Conservation (phyloP, 2,888 invertebrate genomes). For the Graphium colonna region DNA sequence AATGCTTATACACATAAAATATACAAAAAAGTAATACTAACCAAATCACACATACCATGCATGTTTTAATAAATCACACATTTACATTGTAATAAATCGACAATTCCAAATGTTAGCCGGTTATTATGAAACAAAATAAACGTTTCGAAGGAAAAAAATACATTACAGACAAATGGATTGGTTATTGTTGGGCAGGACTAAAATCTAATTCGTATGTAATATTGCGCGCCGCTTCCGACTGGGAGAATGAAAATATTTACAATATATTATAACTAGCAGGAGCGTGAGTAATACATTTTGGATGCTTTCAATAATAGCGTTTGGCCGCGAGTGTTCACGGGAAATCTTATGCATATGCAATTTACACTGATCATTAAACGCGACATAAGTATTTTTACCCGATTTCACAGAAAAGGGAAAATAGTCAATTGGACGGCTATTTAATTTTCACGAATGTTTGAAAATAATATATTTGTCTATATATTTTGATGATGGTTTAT, state of each 20-base stretch:
- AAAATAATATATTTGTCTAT: too few relatives aligned
- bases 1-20: too few relatives aligned
- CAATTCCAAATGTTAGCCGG: slow-evolving; percentile 10
- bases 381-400: too few relatives aligned
- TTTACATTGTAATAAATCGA: neutral
- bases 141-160: neutral
- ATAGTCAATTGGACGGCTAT: too few relatives aligned
- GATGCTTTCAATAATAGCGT: slow-evolving; percentile 18
- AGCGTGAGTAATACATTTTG: slow-evolving; percentile 11
- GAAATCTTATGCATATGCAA: neutral
- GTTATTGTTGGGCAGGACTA: slow-evolving; percentile 1
- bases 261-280: slow-evolving; percentile 3
- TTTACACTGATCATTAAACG: too few relatives aligned
- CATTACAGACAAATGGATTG: neutral
- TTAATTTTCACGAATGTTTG: too few relatives aligned
- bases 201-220: slow-evolving; percentile 10
- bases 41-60: slow-evolving; percentile 18
- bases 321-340: too few relatives aligned
- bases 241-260: slow-evolving; percentile 17
- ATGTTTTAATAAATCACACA: slow-evolving; percentile 14
- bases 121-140: slow-evolving; percentile 6
- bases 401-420: too few relatives aligned
- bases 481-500: too few relatives aligned
- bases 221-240: neutral
- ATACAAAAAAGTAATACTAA: neutral